These are phyloP conservation scores for Agrotis puta DNA, from an alignment of 2,888 invertebrate genomes.

Conservation along the genomic window DNA sequence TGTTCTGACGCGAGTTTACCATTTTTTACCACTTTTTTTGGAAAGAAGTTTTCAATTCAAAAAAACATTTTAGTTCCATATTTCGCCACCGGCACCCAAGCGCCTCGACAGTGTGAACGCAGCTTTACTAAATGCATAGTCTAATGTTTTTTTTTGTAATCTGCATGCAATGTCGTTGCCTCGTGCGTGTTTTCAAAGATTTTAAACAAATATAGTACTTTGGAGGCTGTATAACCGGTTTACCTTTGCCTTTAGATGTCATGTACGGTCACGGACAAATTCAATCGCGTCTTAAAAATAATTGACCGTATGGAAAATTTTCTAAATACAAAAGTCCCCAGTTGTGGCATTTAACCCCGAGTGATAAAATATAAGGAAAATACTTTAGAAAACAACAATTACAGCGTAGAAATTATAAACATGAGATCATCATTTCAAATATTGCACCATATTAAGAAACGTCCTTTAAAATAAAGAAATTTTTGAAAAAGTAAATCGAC, in stretches of 20 bases:
- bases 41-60: too few species aligned
- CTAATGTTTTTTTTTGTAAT: slow-evolving; percentile 39
- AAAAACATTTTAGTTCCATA: slow-evolving; percentile 4
- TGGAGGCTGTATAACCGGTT: slow-evolving; percentile 43
- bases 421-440: not conserved
- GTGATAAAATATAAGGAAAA: slow-evolving; percentile 1
- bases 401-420: too few species aligned
- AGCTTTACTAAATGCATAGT: slow-evolving; percentile 6
- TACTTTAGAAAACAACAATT: not conserved
- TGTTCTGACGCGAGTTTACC: too few species aligned
- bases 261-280: slow-evolving; percentile 42
- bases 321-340: not conserved
- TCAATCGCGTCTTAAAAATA: slow-evolving; percentile 4
- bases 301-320: too few species aligned
- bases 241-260: slow-evolving; percentile 8
- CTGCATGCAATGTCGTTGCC: slow-evolving; percentile 34
- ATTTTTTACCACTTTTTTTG: too few species aligned
- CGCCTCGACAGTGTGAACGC: slow-evolving; percentile 23
- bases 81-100: slow-evolving; percentile 6
- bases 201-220: slow-evolving; percentile 29
- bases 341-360: not conserved
- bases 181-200: slow-evolving; percentile 15
- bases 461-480: too few species aligned
- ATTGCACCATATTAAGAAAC: not conserved
- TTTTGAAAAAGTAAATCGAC: too few species aligned